phyloP scores from a whole-genome alignment of 2,113 vertebrate species.

The Antechinus flavipes region DNA sequence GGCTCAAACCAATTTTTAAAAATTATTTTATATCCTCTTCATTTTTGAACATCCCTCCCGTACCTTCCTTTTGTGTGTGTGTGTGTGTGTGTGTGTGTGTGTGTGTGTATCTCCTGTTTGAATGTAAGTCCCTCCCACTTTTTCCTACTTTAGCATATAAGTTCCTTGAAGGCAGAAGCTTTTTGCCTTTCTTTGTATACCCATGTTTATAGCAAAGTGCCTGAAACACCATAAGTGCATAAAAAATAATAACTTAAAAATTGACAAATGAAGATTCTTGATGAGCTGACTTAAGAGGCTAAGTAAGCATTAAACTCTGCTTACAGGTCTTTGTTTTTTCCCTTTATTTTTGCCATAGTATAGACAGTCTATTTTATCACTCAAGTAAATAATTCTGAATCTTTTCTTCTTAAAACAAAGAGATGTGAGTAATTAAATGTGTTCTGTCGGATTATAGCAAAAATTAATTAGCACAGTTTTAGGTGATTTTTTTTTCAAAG shows the following conservation, averaged over 20 bases:
- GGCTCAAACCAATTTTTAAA: background rate
- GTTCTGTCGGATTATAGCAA: background rate
- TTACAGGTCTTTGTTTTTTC: background rate
- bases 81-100: too few species aligned
- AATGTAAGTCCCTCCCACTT: too few species aligned
- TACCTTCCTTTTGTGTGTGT: background rate
- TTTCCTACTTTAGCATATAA: too few species aligned
- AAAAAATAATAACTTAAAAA: background rate
- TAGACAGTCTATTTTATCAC: background rate
- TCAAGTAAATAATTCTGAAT: background rate
- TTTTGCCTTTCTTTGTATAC: background rate
- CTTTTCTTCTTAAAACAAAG: background rate
- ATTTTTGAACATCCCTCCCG: background rate
- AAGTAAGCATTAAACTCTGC: background rate
- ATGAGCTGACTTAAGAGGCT: background rate
- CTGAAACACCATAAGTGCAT: background rate
- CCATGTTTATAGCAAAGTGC: background rate
- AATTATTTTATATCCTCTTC: background rate
- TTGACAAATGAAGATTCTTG: background rate
- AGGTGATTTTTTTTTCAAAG: conserved; percentile 38
- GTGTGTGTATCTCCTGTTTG: too few species aligned
- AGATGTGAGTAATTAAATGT: background rate
- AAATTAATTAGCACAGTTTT: background rate
- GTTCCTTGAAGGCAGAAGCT: background rate
- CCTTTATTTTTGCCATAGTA: background rate